Percentiles rank a stretch among this genome's conserved stretches.
Conservation (phyloP, 2,113 vertebrate genomes). For the zebrafish (Danio rerio) region DNA sequence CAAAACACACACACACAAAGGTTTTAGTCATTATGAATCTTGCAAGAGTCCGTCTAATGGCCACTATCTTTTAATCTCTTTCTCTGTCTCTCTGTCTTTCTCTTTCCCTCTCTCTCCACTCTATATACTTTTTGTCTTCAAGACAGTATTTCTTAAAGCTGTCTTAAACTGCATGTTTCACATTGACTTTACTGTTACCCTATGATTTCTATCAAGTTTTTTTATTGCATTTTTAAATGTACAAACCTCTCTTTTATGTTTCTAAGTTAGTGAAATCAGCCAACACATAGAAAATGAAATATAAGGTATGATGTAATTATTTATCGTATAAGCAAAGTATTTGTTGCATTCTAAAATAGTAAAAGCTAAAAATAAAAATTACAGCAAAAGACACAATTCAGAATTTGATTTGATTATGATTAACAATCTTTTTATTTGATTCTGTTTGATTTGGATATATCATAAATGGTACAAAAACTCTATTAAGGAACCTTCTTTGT, state of each 20-base stretch:
- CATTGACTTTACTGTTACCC: not conserved
- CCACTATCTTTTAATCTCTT: slow-evolving; percentile 7
- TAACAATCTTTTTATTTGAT: no score
- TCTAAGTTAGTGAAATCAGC: not conserved
- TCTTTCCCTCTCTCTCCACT: not conserved
- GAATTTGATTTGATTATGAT: no score
- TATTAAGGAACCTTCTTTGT: no score
- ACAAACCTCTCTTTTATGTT: not conserved
- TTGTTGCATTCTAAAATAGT: not conserved
- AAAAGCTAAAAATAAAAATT: no score
- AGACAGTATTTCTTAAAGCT: no score
- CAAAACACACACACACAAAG: slow-evolving; percentile 10
- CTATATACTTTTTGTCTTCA: not conserved
- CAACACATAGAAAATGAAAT: not conserved
- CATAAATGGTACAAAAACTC: no score
- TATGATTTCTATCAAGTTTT: not conserved
- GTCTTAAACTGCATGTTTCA: not conserved
- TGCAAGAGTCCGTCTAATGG: slow-evolving; percentile 20
- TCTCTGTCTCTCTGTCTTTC: not conserved
- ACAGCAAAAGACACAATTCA: no score
- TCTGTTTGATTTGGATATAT: no score
- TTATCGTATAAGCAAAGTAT: not conserved
- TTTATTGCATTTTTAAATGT: not conserved
- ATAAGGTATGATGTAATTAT: not conserved
- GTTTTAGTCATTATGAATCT: slow-evolving; percentile 17